Evolutionary conservation across 2,888 invertebrate genomes (phyloP), one percentile per base, ranked within the genome.

Genomic region (Polietes domitor): DNA sequence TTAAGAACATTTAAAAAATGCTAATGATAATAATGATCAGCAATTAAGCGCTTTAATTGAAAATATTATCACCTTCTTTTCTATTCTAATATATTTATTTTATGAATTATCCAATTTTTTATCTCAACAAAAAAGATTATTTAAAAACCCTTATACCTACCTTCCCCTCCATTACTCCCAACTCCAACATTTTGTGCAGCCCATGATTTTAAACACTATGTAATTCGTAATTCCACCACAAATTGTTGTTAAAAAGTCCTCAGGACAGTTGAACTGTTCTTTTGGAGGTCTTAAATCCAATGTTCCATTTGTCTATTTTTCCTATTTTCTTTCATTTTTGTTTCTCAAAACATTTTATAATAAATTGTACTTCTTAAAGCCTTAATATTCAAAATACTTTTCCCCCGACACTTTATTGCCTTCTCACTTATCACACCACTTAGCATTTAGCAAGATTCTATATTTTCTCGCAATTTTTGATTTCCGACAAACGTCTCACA

Each of bases 231-330:
- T 58, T 72, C 4, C 17, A 10, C 3, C 61, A 72, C 61, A 72
- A 17, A 26, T 37, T 10, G 24, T 10, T 63, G 53, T 68, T 58
- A 19, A 68, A 10, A 58, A 58, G 55, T 70, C 32, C 12, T 61
- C 9, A 24, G 21, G 58, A 47, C 81, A 77, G 76, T 77, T 63
- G 73, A 83, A 77, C 77, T 80, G 77, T 77, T 68, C 73, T 65
- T 12, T 55, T 41, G 72, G 24, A 15, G 37, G 53, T 37, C 58
- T 63, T 72, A 43, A 65, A 43, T 58, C 9, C 26, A 58, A 63
- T 19, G 61, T 76, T 58, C 68, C 55, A 5, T n/a, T 7, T 37
- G 9, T 37, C 4, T n/a, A n/a, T 37, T 37, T 37, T 53, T 47
- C 10, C 15, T 47, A 47, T 50, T 2, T 26, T 24, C 24, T 15